Base-by-base conservation (phyloP, 2,888 invertebrate genomes). In the Nasonovia ribisnigri region DNA sequence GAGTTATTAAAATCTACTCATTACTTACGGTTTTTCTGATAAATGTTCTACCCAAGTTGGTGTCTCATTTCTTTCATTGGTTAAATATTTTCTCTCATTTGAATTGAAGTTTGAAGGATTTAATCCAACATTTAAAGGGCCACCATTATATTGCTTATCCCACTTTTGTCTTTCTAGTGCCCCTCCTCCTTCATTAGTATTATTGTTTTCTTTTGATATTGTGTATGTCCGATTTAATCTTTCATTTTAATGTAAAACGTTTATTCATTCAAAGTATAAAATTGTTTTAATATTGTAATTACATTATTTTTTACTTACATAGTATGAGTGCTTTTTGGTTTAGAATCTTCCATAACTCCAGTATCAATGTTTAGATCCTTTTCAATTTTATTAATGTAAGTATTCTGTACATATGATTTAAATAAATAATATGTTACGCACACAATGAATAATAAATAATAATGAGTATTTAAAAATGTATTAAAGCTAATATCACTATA, bases 291-390 rank as follows among this genome's bases (percentile, higher is more conserved):
- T 36, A 77, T 67, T 10, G 16, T n/a, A 67, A 16, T 10, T 48
- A 13, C 0, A 90, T 88, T 60, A 54, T 88, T 60, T 51, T 87
- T 77, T n/a, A 48, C 92, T 26, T 93, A 93, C 93, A 93, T 93
- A 4, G 93, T 93, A n/a, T 93, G 93, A 42, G 93, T 93, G 60
- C 90, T 90, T 87, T 93, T n/a, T n/a, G 93, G 93, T 90, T 93
- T 93, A 48, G 67, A 93, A 57, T 93, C 90, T 8, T 90, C 86
- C 42, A 36, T 11, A 0, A 42, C 29, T 87, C 86, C 93, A 20
- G 86, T 90, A 42, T 90, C 86, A 48, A 16, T 86, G 57, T 20
- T 88, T 48, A 57, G 8, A 60, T 93, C 86, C 29, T 93, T 93
- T 42, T 90, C 93, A 42, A 87, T 90, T 67, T 90, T 90, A 90